phyloP scores from a whole-genome alignment of 2,888 invertebrate genomes.

The Nycteola revayana region DNA sequence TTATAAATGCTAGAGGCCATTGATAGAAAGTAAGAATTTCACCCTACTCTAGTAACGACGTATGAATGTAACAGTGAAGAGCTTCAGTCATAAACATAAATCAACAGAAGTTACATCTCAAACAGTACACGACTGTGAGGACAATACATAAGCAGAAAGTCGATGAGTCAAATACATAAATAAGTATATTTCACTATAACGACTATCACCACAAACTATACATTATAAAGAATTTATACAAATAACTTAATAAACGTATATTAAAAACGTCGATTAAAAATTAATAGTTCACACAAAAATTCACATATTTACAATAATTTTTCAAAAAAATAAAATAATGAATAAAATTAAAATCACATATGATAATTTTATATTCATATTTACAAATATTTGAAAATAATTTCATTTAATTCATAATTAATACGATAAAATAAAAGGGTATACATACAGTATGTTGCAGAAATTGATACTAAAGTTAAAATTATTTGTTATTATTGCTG shows the following conservation, averaged over 20 bases:
- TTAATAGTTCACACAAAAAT: constrained; percentile 63
- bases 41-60: too few species aligned
- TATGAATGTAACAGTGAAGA: too few species aligned
- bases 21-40: not conserved
- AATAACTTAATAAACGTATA: constrained; percentile 61
- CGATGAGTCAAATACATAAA: constrained; percentile 53
- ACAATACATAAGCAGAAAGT: constrained; percentile 34
- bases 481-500: constrained; percentile 3
- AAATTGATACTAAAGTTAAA: constrained; percentile 11
- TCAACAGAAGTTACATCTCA: too few species aligned
- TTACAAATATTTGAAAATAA: constrained; percentile 57
- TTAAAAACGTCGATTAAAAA: constrained; percentile 55
- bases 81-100: too few species aligned
- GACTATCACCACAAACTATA: constrained; percentile 66
- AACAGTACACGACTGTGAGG: constrained; percentile 46
- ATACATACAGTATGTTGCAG: constrained; percentile 17
- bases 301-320: constrained; percentile 74
- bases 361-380: constrained; percentile 52
- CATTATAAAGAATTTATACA: constrained; percentile 68
- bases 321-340: constrained; percentile 40
- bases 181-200: constrained; percentile 54
- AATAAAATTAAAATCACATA: constrained; percentile 65
- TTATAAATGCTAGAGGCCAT: too few species aligned
- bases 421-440: constrained; percentile 29
- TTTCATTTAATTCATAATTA: constrained; percentile 31